Evolutionary conservation across 2,888 invertebrate species (phyloP), one percentile per base, ranked within the genome.

Genomic region (Drosophila mercatorum): DNA sequence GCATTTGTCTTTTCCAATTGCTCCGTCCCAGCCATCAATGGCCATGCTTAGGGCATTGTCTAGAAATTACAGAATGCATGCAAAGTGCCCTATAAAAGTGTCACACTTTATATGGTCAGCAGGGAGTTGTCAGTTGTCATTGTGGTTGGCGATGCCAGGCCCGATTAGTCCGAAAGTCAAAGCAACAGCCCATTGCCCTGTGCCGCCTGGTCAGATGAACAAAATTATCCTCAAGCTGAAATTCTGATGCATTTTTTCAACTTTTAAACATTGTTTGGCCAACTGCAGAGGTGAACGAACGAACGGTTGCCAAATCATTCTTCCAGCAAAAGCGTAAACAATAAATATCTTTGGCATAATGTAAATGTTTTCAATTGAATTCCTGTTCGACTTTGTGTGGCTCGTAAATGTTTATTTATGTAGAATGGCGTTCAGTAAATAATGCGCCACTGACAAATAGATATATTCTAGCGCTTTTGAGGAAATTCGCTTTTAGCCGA

Each of bases 31-130:
- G 12, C 10, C 17, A 17, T 12, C 43, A 43, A 43, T 28, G 55
- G 28, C 41, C 22, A 12, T 47, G 38, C 28, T 58, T 58, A 1
- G 58, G 58, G 7, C 1, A 12, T 47, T 47, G 58, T 58, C 40
- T 78, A 44, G 34, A 44, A n/a, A 34, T 44, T 44, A 26, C 14
- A 10, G 44, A 44, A 34, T 70, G 69, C 73, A 79, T 88, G 84
- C 88, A 83, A 62, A 85, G 74, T 81, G 88, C 85, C 75, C 84
- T 81, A 88, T 85, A 88, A 85, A 88, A 88, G 88, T 88, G 88
- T 85, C 84, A 78, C 88, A 68, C 81, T 81, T 88, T 85, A 85
- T 85, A 66, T 79, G 68, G 69, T 56, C 67, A 71, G 79, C 49
- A 41, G 51, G 52, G 46, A 58, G 57, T 51, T 61, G 46, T 22